Evolutionary conservation across 2,113 vertebrate genomes (phyloP), one percentile per base, ranked within the genome.

Genomic region (Choloepus hoffmanni): DNA sequence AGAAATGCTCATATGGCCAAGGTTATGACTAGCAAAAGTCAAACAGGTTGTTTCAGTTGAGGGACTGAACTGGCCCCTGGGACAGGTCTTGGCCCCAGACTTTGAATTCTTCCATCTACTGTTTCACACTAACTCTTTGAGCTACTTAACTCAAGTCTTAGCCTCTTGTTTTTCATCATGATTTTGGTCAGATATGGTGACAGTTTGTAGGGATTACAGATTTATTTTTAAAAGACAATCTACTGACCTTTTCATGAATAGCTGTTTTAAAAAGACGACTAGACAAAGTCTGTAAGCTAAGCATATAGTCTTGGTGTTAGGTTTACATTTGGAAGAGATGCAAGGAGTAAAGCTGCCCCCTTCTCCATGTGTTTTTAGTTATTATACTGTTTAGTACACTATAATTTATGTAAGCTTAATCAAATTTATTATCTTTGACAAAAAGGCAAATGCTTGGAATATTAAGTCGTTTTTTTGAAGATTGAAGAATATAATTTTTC

Each of bases 381-480:
- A 98, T 97, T 98, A 78, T 96, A 87, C 92, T 98, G 93, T 96
- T 98, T 98, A 97, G 97, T 98, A 95, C 77, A 98, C 88, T 97
- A 89, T 97, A 98, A 98, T 98, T 98, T 98, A 98, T 98, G 97
- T 97, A 98, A 94, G 94, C 95, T 97, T 98, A 98, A 98, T 98
- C 95, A 98, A 98, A 98, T 98, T 97, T 98, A 98, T 98, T 98
- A 97, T 98, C 96, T 97, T 96, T 98, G 98, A 98, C 98, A 98
- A 98, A 97, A 98, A 97, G 95, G 96, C 90, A 97, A 98, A 97
- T 98, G 98, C 97, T 98, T 93, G 89, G 97, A 98, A 98, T 98
- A 97, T 88, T 98, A 98, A 98, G 95, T 97, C 95, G 93, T 97
- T 94, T 98, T 97, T 97, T 98, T 92, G 92, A 67, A 94, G 95